phyloP scores from a whole-genome alignment of 2,797 vertebrate species.

The Chlorospingus flavigularis region DNA sequence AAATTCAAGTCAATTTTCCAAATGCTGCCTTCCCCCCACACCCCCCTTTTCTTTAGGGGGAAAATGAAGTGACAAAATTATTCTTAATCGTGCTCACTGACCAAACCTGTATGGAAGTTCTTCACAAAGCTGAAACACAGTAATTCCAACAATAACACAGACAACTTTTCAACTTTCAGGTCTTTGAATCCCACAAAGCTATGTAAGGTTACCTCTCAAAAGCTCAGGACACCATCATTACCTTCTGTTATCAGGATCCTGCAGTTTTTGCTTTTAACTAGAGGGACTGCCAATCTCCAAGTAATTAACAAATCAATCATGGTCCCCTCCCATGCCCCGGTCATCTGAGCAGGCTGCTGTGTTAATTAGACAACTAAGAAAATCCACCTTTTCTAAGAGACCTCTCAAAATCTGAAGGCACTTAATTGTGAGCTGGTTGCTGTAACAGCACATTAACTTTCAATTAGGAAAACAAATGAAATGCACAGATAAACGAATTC shows the following conservation, averaged over 20 bases:
- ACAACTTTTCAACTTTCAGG: not conserved
- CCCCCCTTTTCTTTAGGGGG: accelerated
- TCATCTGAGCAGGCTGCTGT: not conserved
- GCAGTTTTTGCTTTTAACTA: not conserved
- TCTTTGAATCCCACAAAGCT: not conserved
- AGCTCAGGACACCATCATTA: not conserved
- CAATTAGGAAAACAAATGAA: not conserved
- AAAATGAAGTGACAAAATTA: not conserved
- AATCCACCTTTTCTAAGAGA: not conserved
- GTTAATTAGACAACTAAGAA: not conserved
- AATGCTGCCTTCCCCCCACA: accelerated
- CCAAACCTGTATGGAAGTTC: not conserved
- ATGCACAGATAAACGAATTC: not conserved
- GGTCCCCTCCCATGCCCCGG: not conserved
- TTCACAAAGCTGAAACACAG: not conserved
- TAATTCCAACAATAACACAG: accelerated
- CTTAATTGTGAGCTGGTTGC: not conserved
- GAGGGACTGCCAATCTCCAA: not conserved
- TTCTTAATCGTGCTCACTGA: not conserved
- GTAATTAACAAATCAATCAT: not conserved
- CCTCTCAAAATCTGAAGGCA: not conserved
- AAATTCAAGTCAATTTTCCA: not conserved
- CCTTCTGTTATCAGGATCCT: not conserved
- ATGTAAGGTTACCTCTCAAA: not conserved
- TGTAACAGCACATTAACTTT: not conserved